phyloP scores from a whole-genome alignment of 2,113 vertebrate species.

The Petaurus breviceps region DNA sequence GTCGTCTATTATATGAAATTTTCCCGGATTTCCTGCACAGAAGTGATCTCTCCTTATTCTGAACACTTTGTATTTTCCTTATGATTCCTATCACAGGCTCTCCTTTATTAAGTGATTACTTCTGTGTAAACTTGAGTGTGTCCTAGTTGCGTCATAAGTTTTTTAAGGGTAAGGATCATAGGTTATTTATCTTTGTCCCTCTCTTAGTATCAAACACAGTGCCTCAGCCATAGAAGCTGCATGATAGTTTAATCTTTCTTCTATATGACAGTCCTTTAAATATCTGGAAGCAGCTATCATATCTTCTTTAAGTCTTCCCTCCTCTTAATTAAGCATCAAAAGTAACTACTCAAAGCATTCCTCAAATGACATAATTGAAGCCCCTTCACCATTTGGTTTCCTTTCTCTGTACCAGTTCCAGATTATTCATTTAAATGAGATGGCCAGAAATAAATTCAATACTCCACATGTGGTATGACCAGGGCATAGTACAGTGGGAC shows the following conservation, averaged over 20 bases:
- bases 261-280: not conserved
- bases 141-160: not conserved
- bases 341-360: not conserved
- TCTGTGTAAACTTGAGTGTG: not conserved
- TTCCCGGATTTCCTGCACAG: not conserved
- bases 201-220: not conserved
- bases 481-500: not conserved
- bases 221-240: not conserved
- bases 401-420: not conserved
- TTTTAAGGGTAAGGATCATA: not conserved
- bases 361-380: not conserved
- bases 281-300: not conserved
- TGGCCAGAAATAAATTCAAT: not conserved
- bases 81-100: not conserved
- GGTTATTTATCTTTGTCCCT: not conserved
- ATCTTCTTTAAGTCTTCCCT: not conserved
- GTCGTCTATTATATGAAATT: not conserved
- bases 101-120: not conserved
- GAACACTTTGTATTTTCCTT: not conserved
- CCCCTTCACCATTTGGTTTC: not conserved
- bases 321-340: not conserved
- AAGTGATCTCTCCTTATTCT: not conserved
- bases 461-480: not conserved
- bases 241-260: not conserved
- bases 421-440: not conserved